Conservation (phyloP, 2,797 vertebrate genomes). For the Microctenopoma steveboyesi region DNA sequence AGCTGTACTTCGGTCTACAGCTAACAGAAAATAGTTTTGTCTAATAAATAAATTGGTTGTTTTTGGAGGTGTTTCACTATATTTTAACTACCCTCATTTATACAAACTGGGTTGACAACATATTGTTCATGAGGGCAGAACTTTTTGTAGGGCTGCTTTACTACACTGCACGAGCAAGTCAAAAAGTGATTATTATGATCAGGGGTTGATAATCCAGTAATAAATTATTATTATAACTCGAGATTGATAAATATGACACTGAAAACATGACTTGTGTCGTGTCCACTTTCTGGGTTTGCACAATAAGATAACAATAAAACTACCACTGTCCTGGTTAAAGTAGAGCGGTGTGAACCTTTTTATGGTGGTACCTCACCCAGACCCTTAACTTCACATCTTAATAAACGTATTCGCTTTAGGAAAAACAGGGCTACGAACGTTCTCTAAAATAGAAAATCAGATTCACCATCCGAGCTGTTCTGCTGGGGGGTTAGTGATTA, state of each 20-base stretch:
- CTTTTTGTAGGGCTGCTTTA: neutral
- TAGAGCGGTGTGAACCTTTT: neutral
- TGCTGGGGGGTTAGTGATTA: constrained; percentile 23
- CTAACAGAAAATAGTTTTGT: neutral
- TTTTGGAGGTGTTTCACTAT: neutral
- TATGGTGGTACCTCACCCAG: neutral
- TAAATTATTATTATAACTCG: neutral
- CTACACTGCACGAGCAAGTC: neutral
- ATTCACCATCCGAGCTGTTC: constrained; percentile 1
- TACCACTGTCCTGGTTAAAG: neutral
- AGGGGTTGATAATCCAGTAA: neutral
- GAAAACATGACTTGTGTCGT: too few species aligned
- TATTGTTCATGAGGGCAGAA: neutral
- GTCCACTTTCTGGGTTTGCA: neutral
- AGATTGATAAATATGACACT: too few species aligned
- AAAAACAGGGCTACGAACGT: neutral
- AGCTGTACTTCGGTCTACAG: neutral
- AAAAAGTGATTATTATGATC: neutral
- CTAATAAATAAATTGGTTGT: neutral
- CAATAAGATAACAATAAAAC: neutral
- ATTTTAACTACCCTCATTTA: constrained; percentile 8
- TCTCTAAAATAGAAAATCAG: neutral
- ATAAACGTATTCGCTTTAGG: neutral
- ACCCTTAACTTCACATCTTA: neutral
- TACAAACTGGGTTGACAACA: constrained; percentile 11